phyloP scores from a whole-genome alignment of 37 sponge, comb jelly and placozoan genomes.

The Halichondria panicea region DNA sequence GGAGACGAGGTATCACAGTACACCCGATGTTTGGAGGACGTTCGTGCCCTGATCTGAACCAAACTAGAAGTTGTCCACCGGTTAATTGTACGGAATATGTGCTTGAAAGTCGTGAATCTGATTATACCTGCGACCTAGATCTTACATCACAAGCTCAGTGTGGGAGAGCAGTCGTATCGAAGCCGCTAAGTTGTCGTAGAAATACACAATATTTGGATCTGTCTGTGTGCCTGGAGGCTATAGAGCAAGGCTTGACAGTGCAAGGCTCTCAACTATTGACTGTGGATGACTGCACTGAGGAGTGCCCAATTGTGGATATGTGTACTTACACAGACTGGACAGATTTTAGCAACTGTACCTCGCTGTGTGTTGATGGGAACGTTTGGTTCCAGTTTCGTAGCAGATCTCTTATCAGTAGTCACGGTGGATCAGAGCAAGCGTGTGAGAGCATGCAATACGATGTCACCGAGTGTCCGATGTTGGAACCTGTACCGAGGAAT shows the following conservation, averaged over 20 bases:
- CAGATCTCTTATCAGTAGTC: neutral
- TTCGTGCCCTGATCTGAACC: slow-evolving; percentile 9
- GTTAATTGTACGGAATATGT: neutral
- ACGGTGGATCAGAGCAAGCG: neutral
- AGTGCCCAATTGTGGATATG: slow-evolving; percentile 7
- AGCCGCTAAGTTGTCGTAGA: neutral
- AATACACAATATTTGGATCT: slow-evolving; percentile 4
- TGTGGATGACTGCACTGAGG: neutral
- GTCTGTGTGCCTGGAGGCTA: slow-evolving; percentile 1
- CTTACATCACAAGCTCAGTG: slow-evolving; percentile 7
- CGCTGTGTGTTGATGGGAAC: neutral
- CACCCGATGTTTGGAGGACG: slow-evolving; percentile 5
- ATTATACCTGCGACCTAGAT: neutral
- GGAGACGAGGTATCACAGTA: slow-evolving; percentile 2
- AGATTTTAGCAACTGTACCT: slow-evolving; percentile 3
- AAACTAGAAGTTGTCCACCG: neutral
- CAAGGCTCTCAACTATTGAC: neutral
- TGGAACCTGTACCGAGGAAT: no score
- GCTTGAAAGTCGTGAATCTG: neutral
- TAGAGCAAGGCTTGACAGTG: neutral
- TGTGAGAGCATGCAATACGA: slow-evolving; percentile 12
- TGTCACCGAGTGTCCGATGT: no score
- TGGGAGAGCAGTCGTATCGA: neutral
- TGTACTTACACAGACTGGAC: slow-evolving; percentile 25
- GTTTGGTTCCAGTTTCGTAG: slow-evolving; percentile 2